These are phyloP conservation scores for Diaperis boleti DNA, from an alignment of 2,888 invertebrate species.

Conservation along the genomic window DNA sequence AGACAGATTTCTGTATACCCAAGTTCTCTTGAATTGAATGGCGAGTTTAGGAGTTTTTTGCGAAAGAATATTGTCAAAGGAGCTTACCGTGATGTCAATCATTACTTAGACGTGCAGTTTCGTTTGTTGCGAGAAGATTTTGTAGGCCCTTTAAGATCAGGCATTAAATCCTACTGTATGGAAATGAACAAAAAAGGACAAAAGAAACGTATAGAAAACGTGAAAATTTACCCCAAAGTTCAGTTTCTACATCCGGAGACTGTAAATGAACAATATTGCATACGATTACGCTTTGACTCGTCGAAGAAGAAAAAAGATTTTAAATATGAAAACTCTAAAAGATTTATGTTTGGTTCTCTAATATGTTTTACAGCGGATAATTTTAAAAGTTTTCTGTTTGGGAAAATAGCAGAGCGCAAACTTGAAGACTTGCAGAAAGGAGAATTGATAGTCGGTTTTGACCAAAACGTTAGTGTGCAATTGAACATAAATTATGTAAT, in stretches of 20 bases:
- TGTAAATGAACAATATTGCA: slow-evolving; percentile 46
- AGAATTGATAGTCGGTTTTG: slow-evolving; percentile 67
- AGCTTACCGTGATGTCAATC: slow-evolving; percentile 73
- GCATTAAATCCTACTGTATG: slow-evolving; percentile 67
- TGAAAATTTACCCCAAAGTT: slow-evolving; percentile 47
- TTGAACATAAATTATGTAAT: slow-evolving; percentile 70
- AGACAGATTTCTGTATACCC: slow-evolving; percentile 71
- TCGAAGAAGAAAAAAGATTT: slow-evolving; percentile 56
- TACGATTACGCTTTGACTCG: slow-evolving; percentile 46
- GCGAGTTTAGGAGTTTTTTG: slow-evolving; percentile 62
- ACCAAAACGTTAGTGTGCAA: slow-evolving; percentile 68
- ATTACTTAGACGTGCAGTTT: slow-evolving; percentile 86
- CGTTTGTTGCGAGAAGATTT: slow-evolving; percentile 85
- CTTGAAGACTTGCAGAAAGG: slow-evolving; percentile 68
- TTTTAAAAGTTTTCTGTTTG: slow-evolving; percentile 78
- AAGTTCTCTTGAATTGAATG: slow-evolving; percentile 63
- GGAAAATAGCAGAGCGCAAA: slow-evolving; percentile 74
- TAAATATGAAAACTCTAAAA: slow-evolving; percentile 69
- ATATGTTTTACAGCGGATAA: slow-evolving; percentile 78
- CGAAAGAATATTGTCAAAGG: slow-evolving; percentile 73
- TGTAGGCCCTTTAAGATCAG: slow-evolving; percentile 78
- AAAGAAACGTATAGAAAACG: slow-evolving; percentile 43
- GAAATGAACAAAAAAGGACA: slow-evolving; percentile 1
- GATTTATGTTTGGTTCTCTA: slow-evolving; percentile 79
- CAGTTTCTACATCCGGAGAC: slow-evolving; percentile 46